Percentiles rank a stretch among this genome's conserved stretches.
Conservation (phyloP, 2,888 invertebrate genomes). For the Hetaerina titia region DNA sequence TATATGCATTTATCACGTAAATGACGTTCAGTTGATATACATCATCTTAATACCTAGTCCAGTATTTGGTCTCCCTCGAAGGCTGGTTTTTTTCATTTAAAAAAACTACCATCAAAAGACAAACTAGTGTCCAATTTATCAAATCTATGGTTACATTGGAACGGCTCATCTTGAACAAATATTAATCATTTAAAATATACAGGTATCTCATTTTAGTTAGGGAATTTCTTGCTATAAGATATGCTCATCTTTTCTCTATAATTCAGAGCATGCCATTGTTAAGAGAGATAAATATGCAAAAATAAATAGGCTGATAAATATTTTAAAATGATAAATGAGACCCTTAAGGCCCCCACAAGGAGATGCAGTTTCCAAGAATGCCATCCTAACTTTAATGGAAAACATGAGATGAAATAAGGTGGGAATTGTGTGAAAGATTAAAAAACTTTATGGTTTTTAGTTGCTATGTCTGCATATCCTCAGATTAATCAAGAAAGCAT, state of each 20-base stretch:
- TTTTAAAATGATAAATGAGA: neutral
- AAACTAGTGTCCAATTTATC: constrained; percentile 39
- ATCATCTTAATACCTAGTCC: constrained; percentile 39
- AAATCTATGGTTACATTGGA: constrained; percentile 38
- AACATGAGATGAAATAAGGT: neutral
- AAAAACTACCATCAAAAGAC: constrained; percentile 44
- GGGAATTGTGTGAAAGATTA: neutral
- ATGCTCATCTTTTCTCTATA: neutral
- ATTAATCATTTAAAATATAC: neutral
- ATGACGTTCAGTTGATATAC: constrained; percentile 50
- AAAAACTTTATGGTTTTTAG: too few species aligned
- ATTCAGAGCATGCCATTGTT: neutral
- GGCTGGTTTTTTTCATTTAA: neutral
- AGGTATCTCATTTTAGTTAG: neutral
- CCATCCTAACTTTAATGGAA: neutral
- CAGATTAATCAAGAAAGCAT: neutral
- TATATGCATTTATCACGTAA: constrained; percentile 52
- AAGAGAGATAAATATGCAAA: neutral
- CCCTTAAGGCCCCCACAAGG: neutral
- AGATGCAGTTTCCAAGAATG: neutral
- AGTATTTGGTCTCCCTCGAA: constrained; percentile 56
- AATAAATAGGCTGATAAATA: neutral
- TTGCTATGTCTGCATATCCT: neutral
- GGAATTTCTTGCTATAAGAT: neutral
- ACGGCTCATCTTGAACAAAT: constrained; percentile 30